phyloP scores from a whole-genome alignment of 2,797 vertebrate species.

The Chloroceryle inda region DNA sequence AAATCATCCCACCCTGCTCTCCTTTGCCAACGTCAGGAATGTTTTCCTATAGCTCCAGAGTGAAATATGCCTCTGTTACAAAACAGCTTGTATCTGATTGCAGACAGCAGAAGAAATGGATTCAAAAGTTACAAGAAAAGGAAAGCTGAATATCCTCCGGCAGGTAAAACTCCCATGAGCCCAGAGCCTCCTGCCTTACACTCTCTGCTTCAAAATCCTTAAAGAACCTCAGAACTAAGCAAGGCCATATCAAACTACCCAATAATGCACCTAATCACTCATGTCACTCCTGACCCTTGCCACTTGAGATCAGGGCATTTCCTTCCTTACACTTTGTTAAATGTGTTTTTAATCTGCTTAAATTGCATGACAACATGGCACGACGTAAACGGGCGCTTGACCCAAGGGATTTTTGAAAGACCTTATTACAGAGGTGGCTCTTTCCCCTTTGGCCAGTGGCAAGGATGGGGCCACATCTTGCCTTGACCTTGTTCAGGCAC shows the following conservation, averaged over 20 bases:
- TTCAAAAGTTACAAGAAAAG: not conserved
- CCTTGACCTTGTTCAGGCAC: not conserved
- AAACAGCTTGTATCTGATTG: conserved; percentile 35
- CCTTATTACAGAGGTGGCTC: conserved; percentile 25
- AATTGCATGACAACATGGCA: conserved; percentile 70
- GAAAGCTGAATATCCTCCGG: conserved; percentile 12
- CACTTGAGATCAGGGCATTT: conserved; percentile 68
- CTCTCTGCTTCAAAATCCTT: conserved; percentile 28
- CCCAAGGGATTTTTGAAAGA: conserved; percentile 14
- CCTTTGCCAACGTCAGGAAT: conserved; percentile 39
- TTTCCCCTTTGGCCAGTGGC: not conserved
- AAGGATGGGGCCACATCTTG: not conserved
- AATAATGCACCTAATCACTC: conserved; percentile 74
- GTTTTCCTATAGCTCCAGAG: conserved; percentile 27
- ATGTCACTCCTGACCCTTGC: conserved; percentile 71
- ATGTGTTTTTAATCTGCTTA: conserved; percentile 79
- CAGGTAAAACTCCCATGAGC: conserved; percentile 4
- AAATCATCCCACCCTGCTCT: conserved; percentile 25
- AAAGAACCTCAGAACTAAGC: conserved; percentile 40
- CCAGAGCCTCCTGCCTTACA: not conserved
- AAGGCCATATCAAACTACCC: not conserved
- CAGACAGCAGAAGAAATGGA: conserved; percentile 10
- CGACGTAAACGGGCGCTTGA: not conserved
- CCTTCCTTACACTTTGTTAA: conserved; percentile 77
- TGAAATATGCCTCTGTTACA: conserved; percentile 45